Evolutionary conservation across 2,888 invertebrate genomes (phyloP).

Genomic region (Aproaerema taeniolella): DNA sequence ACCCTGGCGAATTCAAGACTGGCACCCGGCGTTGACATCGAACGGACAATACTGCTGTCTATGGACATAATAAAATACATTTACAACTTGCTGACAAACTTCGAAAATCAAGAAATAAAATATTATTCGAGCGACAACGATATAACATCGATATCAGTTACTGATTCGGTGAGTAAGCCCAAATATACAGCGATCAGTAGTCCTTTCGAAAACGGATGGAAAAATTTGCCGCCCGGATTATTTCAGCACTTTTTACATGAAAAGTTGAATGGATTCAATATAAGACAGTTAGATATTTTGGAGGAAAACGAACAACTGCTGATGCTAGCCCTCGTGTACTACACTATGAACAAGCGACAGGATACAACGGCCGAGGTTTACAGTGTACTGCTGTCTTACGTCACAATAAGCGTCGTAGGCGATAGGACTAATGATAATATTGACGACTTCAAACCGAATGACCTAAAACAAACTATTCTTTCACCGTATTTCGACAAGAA

Average conservation of each 20-base stretch:
- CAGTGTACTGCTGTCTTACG: conserved; percentile 31
- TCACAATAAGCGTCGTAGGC: conserved; percentile 25
- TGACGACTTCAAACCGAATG: no score
- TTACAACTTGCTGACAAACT: conserved; percentile 36
- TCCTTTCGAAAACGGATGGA: conserved; percentile 42
- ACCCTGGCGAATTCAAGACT: conserved; percentile 18
- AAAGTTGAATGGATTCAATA: conserved; percentile 18
- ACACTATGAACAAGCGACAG: conserved; percentile 24
- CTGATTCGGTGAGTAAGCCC: conserved; percentile 24
- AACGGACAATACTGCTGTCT: conserved; percentile 27
- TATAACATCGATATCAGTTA: neutral
- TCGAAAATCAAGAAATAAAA: conserved; percentile 16
- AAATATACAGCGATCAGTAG: conserved; percentile 21
- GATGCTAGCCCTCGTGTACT: conserved; percentile 33
- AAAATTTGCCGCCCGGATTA: conserved; percentile 18
- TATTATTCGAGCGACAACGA: conserved; percentile 1
- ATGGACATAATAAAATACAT: conserved; percentile 37
- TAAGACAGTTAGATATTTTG: conserved; percentile 19
- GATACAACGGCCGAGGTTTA: conserved; percentile 24
- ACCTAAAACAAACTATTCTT: no score
- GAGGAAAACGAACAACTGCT: conserved; percentile 30
- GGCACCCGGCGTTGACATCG: conserved; percentile 20
- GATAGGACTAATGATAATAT: conserved; percentile 14
- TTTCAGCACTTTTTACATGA: conserved; percentile 28
- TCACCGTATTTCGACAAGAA: neutral